Evolutionary conservation across 2,888 invertebrate genomes (phyloP).

Genomic region (Dione juno): DNA sequence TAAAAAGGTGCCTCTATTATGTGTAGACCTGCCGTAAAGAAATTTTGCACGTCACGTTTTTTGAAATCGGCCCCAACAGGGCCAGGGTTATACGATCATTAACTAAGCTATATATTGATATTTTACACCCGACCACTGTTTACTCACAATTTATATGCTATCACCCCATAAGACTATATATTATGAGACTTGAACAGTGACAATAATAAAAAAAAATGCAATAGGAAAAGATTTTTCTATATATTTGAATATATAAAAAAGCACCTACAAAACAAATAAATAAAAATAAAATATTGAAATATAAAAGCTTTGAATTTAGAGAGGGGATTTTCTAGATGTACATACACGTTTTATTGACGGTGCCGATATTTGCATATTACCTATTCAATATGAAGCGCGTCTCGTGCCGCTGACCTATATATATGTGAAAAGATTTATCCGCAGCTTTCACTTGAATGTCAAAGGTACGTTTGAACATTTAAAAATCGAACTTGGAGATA

Average conservation of each 20-base stretch:
- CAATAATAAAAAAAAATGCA: too few relatives aligned
- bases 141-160: too few relatives aligned
- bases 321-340: background rate
- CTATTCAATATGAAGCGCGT: constrained; percentile 17
- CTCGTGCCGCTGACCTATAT: constrained; percentile 12
- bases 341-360: constrained; percentile 21
- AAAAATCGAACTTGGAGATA: background rate
- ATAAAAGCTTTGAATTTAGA: constrained; percentile 2
- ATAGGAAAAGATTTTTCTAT: too few relatives aligned
- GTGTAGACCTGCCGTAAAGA: background rate
- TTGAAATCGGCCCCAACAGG: background rate
- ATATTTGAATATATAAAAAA: background rate
- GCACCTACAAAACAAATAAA: background rate
- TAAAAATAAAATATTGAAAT: constrained; percentile 6
- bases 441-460: background rate
- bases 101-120: too few relatives aligned
- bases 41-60: background rate
- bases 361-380: constrained; percentile 29
- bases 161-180: too few relatives aligned
- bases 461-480: background rate
- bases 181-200: too few relatives aligned
- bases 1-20: background rate
- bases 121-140: too few relatives aligned
- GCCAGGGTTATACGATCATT: background rate
- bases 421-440: constrained; percentile 17